Conservation (phyloP, 2,113 vertebrate species). For the Corvus cornix region DNA sequence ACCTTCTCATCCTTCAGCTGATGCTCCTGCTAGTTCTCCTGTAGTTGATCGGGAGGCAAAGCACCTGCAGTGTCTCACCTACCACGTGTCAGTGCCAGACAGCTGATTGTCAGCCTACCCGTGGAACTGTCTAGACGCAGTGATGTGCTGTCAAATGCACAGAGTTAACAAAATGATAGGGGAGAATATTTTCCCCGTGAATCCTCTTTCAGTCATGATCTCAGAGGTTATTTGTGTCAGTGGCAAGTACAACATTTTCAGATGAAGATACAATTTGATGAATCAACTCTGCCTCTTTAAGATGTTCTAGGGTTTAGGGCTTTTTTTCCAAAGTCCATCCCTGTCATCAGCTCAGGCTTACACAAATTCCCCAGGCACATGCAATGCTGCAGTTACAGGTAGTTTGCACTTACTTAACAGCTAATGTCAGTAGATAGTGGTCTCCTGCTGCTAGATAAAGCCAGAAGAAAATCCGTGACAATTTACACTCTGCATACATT, state of each 20-base stretch:
- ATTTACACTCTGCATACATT: neutral
- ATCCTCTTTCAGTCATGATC: neutral
- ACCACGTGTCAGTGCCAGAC: neutral
- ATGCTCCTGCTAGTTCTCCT: neutral
- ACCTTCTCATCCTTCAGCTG: neutral
- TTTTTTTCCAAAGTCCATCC: neutral
- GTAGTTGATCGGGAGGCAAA: neutral
- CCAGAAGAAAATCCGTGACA: neutral
- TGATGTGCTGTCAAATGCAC: slow-evolving; percentile 33
- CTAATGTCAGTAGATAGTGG: neutral
- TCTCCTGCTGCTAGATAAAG: neutral
- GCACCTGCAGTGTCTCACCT: neutral
- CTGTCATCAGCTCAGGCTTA: neutral
- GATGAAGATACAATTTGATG: neutral
- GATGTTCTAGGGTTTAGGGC: neutral
- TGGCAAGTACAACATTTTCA: neutral
- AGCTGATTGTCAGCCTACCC: slow-evolving; percentile 39
- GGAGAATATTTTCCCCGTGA: neutral
- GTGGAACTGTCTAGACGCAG: neutral
- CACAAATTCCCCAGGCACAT: neutral
- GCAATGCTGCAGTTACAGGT: neutral
- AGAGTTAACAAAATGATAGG: slow-evolving; percentile 6
- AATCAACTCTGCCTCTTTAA: neutral
- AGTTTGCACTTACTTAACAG: slow-evolving; percentile 46
- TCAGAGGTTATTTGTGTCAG: neutral